These are phyloP conservation scores for Drosophila conformis DNA, from an alignment of 2,888 invertebrate genomes.

Conservation along the genomic window DNA sequence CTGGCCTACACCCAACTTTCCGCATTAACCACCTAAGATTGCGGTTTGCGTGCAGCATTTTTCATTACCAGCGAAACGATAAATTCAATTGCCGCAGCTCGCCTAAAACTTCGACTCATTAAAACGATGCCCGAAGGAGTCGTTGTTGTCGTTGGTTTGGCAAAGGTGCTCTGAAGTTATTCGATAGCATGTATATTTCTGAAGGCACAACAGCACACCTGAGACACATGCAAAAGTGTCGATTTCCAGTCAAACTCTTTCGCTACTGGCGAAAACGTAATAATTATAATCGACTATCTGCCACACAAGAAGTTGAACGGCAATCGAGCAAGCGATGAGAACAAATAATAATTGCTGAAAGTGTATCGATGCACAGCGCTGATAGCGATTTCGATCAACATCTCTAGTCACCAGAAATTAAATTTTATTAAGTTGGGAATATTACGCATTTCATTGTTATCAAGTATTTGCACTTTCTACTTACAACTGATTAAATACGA, in stretches of 20 bases:
- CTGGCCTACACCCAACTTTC: background rate
- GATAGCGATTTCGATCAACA: background rate
- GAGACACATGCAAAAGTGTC: slow-evolving; percentile 18
- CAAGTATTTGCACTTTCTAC: background rate
- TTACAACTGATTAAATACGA: background rate
- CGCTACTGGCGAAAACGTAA: slow-evolving; percentile 3
- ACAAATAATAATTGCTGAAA: too few relatives aligned
- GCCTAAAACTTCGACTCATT: slow-evolving; percentile 51
- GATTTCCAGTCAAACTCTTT: slow-evolving; percentile 10
- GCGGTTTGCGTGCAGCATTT: slow-evolving; percentile 22
- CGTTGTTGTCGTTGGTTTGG: slow-evolving; percentile 2
- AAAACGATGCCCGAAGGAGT: slow-evolving; percentile 37
- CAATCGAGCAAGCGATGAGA: background rate
- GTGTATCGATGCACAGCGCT: background rate
- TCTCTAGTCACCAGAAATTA: background rate
- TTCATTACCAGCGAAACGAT: slow-evolving; percentile 42
- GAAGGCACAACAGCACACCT: slow-evolving; percentile 6
- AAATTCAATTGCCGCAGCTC: slow-evolving; percentile 47
- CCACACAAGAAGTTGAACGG: background rate
- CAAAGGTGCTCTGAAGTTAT: slow-evolving; percentile 8
- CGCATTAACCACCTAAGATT: slow-evolving; percentile 19
- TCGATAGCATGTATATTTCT: slow-evolving; percentile 9
- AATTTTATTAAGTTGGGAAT: background rate
- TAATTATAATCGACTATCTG: background rate
- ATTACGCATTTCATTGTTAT: background rate